Base-by-base conservation (phyloP, 2,797 vertebrate genomes). In the Poeciliopsis gracilis region DNA sequence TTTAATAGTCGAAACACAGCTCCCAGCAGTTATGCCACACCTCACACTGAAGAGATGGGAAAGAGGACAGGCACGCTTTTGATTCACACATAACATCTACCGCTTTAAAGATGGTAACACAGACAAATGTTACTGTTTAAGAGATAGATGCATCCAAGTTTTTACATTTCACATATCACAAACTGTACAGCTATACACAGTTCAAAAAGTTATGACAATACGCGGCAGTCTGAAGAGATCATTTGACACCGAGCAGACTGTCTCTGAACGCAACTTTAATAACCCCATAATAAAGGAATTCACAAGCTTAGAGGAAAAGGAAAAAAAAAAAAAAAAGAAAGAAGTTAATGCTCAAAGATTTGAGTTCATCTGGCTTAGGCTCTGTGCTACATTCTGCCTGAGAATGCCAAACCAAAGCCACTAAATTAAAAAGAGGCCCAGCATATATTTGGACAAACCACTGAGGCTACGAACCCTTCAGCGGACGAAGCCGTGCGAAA, bases 361-460 rank as follows among this genome's bases (percentile, higher is more conserved):
- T 51, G 2, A 72, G 66, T 73, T 86, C 66, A 81, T 82, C 57
- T 81, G 80, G 70, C 47, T 47, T 38, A 49, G 63, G 72, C 72
- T 73, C 49, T 43, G 33, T 66, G 74, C 83, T 83, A 80, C 81
- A 84, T 57, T 77, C 80, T 7, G 43, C 51, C 81, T 23, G 77
- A 75, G 77, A 76, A 84, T 70, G 77, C 78, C 87, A 93, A 87
- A 89, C 87, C 86, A 81, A 88, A 77, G 85, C 79, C 84, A 69
- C 82, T 38, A 83, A 89, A 90, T 92, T 77, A 88, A 89, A 90
- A 79, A 85, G 87, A 87, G 84, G 82, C 82, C 84, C 47, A 57
- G 73, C 43, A 13, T 87, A 83, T 89, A 88, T 91, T 92, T 93
- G 87, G 86, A 87, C 87, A 82, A 84, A 92, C 81, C 76, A 76